Conservation (phyloP, 2,113 vertebrate species). For the Otolemur garnettii region DNA sequence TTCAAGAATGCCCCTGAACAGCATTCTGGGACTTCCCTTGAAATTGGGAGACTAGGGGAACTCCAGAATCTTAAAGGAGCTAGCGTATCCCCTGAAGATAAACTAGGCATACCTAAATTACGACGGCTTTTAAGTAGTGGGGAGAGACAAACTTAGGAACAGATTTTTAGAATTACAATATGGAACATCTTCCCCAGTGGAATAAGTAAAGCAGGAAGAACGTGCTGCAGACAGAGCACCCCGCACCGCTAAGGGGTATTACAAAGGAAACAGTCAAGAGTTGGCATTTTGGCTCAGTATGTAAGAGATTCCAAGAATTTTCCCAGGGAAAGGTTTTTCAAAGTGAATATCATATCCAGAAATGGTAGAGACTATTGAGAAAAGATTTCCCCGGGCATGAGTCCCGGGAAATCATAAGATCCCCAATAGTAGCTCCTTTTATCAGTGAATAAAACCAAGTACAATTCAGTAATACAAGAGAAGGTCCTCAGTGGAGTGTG, state of each 20-base stretch:
- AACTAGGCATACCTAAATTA: not conserved
- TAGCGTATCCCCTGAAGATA: not conserved
- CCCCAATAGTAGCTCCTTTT: not conserved
- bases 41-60: not conserved
- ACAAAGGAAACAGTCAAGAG: not conserved
- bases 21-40: not conserved
- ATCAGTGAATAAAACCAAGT: not conserved
- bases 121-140: not conserved
- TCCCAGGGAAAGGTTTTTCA: not conserved
- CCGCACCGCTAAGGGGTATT: not conserved
- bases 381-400: not conserved
- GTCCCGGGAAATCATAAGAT: not conserved
- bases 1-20: slow-evolving; percentile 18
- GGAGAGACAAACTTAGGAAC: not conserved
- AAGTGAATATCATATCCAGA: not conserved
- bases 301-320: not conserved
- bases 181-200: not conserved
- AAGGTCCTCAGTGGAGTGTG: not conserved
- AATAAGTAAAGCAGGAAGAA: not conserved
- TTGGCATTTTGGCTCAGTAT: not conserved
- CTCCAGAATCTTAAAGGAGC: slow-evolving; percentile 26
- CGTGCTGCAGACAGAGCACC: not conserved
- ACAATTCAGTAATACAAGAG: not conserved
- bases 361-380: not conserved
- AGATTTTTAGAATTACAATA: not conserved